Base-by-base conservation (phyloP, 2,888 invertebrate genomes). In the Dyspetes luteomarginatus region DNA sequence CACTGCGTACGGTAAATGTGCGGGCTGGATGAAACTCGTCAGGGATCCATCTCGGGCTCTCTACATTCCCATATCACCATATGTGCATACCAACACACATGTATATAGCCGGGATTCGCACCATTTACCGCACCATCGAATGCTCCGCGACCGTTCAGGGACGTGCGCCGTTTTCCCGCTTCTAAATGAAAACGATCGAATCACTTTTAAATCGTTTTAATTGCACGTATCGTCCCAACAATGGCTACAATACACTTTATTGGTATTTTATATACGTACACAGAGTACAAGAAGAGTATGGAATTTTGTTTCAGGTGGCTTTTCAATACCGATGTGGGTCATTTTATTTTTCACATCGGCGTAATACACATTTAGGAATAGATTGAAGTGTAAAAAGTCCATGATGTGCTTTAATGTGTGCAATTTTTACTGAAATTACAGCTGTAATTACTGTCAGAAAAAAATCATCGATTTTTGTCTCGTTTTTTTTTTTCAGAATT, bases 201-300 rank as follows among this genome's bases (percentile, higher is more conserved):
- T 77, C 84, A 79, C 80, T 85, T 78, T 83, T 85, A 80, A 85
- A 83, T 85, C 85, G 82, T 77, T 85, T 83, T 83, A 85, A 86
- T 86, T 85, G 84, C 82, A 85, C 75, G 78, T 82, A 82, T 82
- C 82, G 74, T 65, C 69, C 41, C 43, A 45, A 48, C 28, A 74
- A 78, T 56, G 45, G 24, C 22, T 24, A 50, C 41, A 52, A 48
- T 24, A 12, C 22, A 15, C 4, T 45, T 15, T 17, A 45, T 45
- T 0, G 1, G 2, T 36, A 36, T 3, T 48, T 19, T 4, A 15
- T 36, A 22, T 12, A 69, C 28, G 15, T 26, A 36, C n/a, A 4
- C 9, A 1, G 9, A 9, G 12, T 36, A 28, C 36, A 0, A 12
- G 9, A 12, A 7, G 2, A 12, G 7, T 36, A 36, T 36, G 2